A percentile compares a stretch with the other conserved stretches of the same genome.
Evolutionary conservation across 2,888 invertebrate genomes (phyloP).

Genomic region (Bellardia bayeri): DNA sequence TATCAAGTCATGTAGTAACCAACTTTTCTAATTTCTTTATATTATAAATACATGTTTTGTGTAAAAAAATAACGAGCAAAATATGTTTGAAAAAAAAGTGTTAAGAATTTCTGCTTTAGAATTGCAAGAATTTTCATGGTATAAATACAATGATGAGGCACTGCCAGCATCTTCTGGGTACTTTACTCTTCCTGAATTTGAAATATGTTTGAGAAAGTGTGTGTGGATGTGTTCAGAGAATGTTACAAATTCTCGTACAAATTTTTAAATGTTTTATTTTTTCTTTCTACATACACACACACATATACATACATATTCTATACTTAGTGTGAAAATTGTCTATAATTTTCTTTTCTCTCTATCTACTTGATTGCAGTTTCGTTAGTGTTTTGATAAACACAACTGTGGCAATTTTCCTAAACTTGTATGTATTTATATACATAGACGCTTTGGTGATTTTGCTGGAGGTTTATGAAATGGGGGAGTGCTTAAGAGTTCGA

Average conservation of each 20-base stretch:
- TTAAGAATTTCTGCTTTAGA: slow-evolving; percentile 48
- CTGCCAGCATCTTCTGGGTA: slow-evolving; percentile 41
- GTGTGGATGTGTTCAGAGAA: slow-evolving; percentile 8
- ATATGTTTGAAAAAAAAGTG: slow-evolving; percentile 37
- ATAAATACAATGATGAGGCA: slow-evolving; percentile 34
- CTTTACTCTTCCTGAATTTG: slow-evolving; percentile 12
- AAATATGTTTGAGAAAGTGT: slow-evolving; percentile 33
- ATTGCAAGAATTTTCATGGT: slow-evolving; percentile 62
- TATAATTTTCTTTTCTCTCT: slow-evolving; percentile 33
- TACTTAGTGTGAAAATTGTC: slow-evolving; percentile 45
- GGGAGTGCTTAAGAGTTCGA: neutral
- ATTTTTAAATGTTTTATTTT: slow-evolving; percentile 46
- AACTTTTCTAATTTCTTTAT: neutral
- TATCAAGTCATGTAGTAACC: neutral
- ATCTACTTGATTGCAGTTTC: slow-evolving; percentile 33
- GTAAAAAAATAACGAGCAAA: neutral
- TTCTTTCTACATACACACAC: neutral
- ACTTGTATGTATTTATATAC: too few relatives aligned
- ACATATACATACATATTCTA: neutral
- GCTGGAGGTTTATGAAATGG: neutral
- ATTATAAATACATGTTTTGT: neutral
- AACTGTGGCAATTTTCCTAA: slow-evolving; percentile 56
- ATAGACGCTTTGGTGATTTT: neutral
- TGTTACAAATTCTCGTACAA: slow-evolving; percentile 53
- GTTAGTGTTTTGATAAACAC: slow-evolving; percentile 23